phyloP scores from a whole-genome alignment of 2,888 invertebrate species.

The Hofmannophila pseudospretella region DNA sequence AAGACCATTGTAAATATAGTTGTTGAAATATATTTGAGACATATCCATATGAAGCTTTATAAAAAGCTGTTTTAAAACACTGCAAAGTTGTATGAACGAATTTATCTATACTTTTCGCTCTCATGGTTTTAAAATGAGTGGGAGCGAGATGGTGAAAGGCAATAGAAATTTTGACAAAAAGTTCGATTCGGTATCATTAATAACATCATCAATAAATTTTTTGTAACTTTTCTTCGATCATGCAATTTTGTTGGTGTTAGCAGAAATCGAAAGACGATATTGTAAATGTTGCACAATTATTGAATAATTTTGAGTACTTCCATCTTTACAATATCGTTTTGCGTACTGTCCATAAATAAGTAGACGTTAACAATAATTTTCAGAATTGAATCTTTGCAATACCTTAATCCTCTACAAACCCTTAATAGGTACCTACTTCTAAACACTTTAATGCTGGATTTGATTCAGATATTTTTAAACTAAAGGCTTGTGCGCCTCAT shows the following conservation, averaged over 20 bases:
- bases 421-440: neutral
- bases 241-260: neutral
- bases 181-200: no score
- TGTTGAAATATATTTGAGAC: constrained; percentile 9
- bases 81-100: constrained; percentile 2
- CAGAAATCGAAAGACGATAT: neutral
- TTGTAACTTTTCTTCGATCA: no score
- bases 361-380: neutral
- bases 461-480: no score
- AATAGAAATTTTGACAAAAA: no score
- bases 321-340: neutral
- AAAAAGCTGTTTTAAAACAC: neutral
- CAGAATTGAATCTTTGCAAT: neutral
- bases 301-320: neutral
- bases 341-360: neutral
- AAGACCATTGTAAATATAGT: no score
- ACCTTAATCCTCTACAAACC: neutral
- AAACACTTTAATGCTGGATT: no score
- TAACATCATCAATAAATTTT: no score
- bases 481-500: constrained; percentile 1
- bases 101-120: neutral
- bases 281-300: neutral
- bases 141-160: no score
- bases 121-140: neutral
- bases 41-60: constrained; percentile 13